Evolutionary conservation across 2,888 invertebrate species (phyloP).

Genomic region (Tinea trinotella): DNA sequence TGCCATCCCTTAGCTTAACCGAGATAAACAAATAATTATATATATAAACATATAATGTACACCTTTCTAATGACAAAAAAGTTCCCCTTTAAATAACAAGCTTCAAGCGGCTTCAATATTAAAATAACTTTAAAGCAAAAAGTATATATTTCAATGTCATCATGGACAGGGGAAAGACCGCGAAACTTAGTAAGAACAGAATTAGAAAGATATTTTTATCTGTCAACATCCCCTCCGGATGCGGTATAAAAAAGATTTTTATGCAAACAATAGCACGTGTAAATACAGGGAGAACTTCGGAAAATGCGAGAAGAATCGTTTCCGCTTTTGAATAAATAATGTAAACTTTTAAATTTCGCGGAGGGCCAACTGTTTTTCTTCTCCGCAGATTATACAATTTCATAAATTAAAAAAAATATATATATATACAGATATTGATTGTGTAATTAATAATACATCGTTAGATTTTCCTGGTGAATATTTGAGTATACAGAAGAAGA

Average conservation of each 20-base stretch:
- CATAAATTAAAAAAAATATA: no score
- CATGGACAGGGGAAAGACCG: slow-evolving; percentile 43
- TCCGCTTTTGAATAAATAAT: slow-evolving; percentile 32
- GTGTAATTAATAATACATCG: not conserved
- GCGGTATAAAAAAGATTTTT: slow-evolving; percentile 53
- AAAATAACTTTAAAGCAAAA: slow-evolving; percentile 32
- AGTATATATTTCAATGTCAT: slow-evolving; percentile 59
- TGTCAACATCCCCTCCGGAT: slow-evolving; percentile 43
- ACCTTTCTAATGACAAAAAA: not conserved
- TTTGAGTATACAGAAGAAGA: not conserved
- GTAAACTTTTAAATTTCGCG: not conserved
- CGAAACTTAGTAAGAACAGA: slow-evolving; percentile 49
- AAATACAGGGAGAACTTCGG: slow-evolving; percentile 53
- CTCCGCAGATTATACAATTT: not conserved
- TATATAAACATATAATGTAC: not conserved
- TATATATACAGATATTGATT: no score
- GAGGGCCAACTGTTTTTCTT: not conserved
- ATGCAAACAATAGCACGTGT: slow-evolving; percentile 70
- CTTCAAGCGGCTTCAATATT: not conserved
- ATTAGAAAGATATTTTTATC: slow-evolving; percentile 70
- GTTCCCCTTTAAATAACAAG: not conserved
- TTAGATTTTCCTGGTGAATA: not conserved
- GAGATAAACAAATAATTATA: not conserved
- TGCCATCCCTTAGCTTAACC: not conserved
- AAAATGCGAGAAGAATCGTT: slow-evolving; percentile 25